Base-by-base conservation (phyloP, 2,888 invertebrate species). In the Drosophila austrosaltans region DNA sequence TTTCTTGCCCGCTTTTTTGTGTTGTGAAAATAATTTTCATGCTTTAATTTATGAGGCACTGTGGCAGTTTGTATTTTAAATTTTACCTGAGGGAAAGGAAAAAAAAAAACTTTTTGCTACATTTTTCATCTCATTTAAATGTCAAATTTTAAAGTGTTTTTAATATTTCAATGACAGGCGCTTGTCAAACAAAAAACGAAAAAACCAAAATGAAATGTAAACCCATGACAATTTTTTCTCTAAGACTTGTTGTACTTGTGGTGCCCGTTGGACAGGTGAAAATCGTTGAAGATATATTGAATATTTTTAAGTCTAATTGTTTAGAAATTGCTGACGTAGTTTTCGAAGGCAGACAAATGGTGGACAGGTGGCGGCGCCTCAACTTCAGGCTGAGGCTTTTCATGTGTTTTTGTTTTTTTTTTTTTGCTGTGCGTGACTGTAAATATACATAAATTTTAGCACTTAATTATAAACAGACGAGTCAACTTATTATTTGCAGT, bases 91-190 rank as follows among this genome's bases (percentile, higher is more conserved):
- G 40, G 58, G 40, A 59, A 6, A 32, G 1, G 32, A 36, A 48
- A 48, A 25, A 48, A 48, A 25, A 22, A 65, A 69, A 72, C 72
- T 85, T 58, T 58, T 74, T 53, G 58, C 62, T 58, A 73, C 67
- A 61, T 59, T 48, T 48, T 48, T 72, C 68, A 39, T 69, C 69
- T 72, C 74, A 78, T 75, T 78, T 75, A 66, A 66, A 60, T 86
- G 84, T 80, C 90, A 83, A 66, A 69, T 66, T 73, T 77, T 82
- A 87, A 87, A 89, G 87, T 89, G 87, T 89, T 87, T 82, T 87
- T 81, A 87, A 89, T 89, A 89, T 89, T 89, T 89, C 85, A 84
- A 72, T 89, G 87, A 89, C 87, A 87, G 90, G 66, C 71, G 76
- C 75, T 75, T 89, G 88, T 88, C 88, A 88, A 82, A 82, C 60